Base-by-base conservation (phyloP, 2,797 vertebrate genomes). In the Dendrocincla fuliginosa region DNA sequence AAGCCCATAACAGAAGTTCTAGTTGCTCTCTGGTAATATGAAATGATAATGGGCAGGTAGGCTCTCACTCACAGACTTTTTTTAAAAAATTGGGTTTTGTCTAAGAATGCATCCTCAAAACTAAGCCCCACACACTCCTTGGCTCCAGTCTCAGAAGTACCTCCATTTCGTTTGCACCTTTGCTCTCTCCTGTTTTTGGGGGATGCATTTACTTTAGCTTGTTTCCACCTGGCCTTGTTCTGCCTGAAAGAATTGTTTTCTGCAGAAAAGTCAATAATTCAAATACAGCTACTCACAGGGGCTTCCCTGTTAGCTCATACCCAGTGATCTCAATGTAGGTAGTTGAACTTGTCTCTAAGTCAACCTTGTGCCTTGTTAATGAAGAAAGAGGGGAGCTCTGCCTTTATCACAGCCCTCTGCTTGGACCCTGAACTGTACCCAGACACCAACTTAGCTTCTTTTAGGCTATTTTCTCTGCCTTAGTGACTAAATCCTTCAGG, bases 71-170 rank as follows among this genome's bases (percentile, higher is more conserved):
- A 23, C 30, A 30, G 6, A 13, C 4, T 9, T 64, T 68, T 33
- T 37, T 2, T 1, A 67, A 69, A 41, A 52, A 39, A 41, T 2
- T 2, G 2, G 2, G 1, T n/a, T 70, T 94, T 82, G 27, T 75
- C 39, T 61, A 30, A 93, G 84, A 73, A 42, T n/a, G 4, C 3
- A n/a, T 50, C 52, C 28, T 55, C 20, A 56, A 47, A 79, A 41
- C 53, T 42, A 70, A 81, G 5, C 4, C 11, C 9, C 18, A 5
- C 4, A 4, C 0, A 0, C 23, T 55, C 61, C 17, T 46, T 64
- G 41, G 19, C 32, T 61, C 15, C 49, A 59, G n/a, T 25, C 16
- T 80, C 44, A 41, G 17, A 16, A 41, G 2, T 55, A 16, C 61
- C 78, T 67, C 49, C 37, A 74, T 65, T 80, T 73, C 30, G 28